Evolutionary conservation across 2,113 vertebrate species (phyloP).

Genomic region (Bufo gargarizans): DNA sequence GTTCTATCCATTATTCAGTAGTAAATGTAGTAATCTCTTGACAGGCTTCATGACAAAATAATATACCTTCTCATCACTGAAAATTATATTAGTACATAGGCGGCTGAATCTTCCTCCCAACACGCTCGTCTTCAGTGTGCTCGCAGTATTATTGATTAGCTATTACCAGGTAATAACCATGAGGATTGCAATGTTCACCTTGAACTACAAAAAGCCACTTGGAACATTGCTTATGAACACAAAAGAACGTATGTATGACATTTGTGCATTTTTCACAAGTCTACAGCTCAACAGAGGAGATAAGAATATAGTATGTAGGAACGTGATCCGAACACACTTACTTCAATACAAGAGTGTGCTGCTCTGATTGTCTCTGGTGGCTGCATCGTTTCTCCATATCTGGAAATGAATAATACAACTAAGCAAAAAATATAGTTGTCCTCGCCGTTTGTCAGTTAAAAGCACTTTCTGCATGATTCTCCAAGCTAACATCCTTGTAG

Average conservation of each 20-base stretch:
- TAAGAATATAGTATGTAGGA: neutral
- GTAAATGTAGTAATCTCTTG: neutral
- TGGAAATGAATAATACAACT: neutral
- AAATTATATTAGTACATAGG: slow-evolving; percentile 1
- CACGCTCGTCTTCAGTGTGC: neutral
- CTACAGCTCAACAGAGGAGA: neutral
- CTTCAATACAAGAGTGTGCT: neutral
- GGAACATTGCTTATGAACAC: neutral
- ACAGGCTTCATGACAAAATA: slow-evolving; percentile 16
- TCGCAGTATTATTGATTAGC: neutral
- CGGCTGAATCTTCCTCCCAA: neutral
- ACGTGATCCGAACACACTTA: neutral
- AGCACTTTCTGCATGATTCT: no score
- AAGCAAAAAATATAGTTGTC: no score
- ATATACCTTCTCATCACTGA: neutral
- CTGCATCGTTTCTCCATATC: neutral
- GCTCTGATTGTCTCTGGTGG: neutral
- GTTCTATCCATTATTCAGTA: neutral
- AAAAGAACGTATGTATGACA: neutral
- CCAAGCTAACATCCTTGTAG: no score
- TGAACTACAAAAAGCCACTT: slow-evolving; percentile 5
- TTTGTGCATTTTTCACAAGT: neutral
- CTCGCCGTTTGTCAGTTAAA: no score
- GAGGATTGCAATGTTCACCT: slow-evolving; percentile 5
- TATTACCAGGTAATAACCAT: slow-evolving; percentile 13